Conservation (phyloP, 2,113 vertebrate genomes). For the Strigops habroptila region DNA sequence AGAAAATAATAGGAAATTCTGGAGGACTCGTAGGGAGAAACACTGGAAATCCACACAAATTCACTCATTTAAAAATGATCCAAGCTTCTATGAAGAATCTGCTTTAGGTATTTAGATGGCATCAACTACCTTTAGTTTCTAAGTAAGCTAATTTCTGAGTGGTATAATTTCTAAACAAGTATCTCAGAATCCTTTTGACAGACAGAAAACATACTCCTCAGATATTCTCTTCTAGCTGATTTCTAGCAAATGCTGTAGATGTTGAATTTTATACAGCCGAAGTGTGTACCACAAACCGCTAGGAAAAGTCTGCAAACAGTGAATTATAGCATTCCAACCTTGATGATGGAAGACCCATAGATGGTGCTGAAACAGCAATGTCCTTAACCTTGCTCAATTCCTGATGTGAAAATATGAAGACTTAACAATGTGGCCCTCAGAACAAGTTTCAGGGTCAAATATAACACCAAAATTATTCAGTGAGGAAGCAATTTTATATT, state of each 20-base stretch:
- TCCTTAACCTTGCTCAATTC: conserved; percentile 41
- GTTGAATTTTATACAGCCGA: not conserved
- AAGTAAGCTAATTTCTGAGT: not conserved
- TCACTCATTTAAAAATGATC: not conserved
- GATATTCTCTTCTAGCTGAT: not conserved
- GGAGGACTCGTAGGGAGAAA: not conserved
- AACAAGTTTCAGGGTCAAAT: conserved; percentile 22
- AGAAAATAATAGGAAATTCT: not conserved
- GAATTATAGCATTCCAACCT: not conserved
- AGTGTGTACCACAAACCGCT: not conserved
- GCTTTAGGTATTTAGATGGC: not conserved
- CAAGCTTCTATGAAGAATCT: not conserved
- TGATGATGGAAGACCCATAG: not conserved
- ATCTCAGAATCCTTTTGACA: not conserved
- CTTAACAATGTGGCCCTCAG: not conserved
- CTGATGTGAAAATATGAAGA: conserved; percentile 16
- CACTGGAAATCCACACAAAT: not conserved
- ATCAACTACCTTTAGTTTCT: not conserved
- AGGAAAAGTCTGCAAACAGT: not conserved
- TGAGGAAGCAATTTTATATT: not conserved
- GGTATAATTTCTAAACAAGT: not conserved
- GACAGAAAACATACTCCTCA: not conserved
- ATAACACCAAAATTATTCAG: not conserved
- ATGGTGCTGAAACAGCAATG: conserved; percentile 41
- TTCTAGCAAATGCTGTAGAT: not conserved